phyloP scores from a whole-genome alignment of 2,888 invertebrate species.

The Plutella xylostella region DNA sequence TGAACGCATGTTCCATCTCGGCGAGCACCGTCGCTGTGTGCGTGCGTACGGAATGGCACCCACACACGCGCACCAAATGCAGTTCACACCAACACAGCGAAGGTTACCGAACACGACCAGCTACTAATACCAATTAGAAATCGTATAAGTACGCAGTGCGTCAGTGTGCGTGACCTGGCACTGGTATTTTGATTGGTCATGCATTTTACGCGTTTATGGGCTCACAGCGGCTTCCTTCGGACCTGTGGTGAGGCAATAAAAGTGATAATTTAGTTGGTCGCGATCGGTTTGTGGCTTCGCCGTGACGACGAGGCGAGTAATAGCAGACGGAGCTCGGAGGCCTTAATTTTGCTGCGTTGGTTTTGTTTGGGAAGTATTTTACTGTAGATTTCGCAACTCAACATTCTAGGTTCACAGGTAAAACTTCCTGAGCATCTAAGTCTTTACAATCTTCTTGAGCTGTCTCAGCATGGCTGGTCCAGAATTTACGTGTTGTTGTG shows the following conservation, averaged over 20 bases:
- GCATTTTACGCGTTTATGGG: slow-evolving; percentile 67
- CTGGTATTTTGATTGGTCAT: slow-evolving; percentile 71
- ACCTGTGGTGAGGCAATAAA: slow-evolving; percentile 53
- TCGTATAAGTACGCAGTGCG: slow-evolving; percentile 12
- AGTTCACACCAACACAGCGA: slow-evolving; percentile 34
- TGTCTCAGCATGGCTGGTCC: too few species aligned
- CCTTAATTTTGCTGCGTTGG: background rate
- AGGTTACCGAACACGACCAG: too few species aligned
- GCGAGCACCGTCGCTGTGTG: slow-evolving; percentile 39
- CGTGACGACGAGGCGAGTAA: background rate
- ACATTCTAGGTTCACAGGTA: too few species aligned
- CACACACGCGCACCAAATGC: slow-evolving; percentile 34
- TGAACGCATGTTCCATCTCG: slow-evolving; percentile 65
- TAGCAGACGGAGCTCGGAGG: background rate
- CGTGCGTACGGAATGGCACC: slow-evolving; percentile 20
- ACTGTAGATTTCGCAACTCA: too few species aligned
- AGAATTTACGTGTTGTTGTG: too few species aligned
- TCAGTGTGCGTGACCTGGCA: slow-evolving; percentile 50
- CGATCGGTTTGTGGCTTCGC: slow-evolving; percentile 35
- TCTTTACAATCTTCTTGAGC: too few species aligned
- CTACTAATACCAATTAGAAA: background rate
- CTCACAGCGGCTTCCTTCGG: slow-evolving; percentile 30
- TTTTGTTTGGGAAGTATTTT: too few species aligned
- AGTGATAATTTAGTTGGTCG: slow-evolving; percentile 51
- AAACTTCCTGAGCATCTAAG: too few species aligned